These are phyloP conservation scores for Asbolus verrucosus DNA, from an alignment of 1,140 invertebrate genomes.

Conservation along the genomic window DNA sequence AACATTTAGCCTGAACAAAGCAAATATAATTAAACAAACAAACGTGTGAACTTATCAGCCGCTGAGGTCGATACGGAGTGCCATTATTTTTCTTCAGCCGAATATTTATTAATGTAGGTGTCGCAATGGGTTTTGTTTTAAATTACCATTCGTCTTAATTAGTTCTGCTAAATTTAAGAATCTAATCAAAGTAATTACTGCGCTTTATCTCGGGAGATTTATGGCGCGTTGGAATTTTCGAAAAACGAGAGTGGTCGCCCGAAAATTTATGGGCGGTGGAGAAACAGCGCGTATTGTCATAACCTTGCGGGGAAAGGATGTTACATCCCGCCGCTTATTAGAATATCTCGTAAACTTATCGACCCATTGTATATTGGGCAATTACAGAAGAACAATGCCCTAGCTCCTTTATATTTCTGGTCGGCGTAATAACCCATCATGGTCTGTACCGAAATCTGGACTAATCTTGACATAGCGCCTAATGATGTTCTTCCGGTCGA, in stretches of 20 bases:
- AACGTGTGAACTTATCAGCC: conserved; percentile 38
- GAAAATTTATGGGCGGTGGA: conserved; percentile 20
- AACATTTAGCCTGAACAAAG: conserved; percentile 40
- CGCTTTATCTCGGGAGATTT: no score
- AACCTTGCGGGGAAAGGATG: conserved; percentile 16
- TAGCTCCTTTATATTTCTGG: conserved; percentile 8
- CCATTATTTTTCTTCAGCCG: background rate
- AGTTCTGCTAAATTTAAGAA: conserved; percentile 3
- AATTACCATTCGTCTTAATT: conserved; percentile 5
- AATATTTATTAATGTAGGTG: conserved; percentile 24
- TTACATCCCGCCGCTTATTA: conserved; percentile 23
- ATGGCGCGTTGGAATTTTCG: no score
- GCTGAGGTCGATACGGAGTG: conserved; percentile 11
- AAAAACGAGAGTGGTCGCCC: no score
- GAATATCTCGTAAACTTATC: conserved; percentile 25
- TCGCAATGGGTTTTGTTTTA: background rate
- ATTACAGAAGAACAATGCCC: conserved; percentile 29
- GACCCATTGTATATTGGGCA: conserved; percentile 20
- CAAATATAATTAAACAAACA: conserved; percentile 31
- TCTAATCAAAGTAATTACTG: no score
- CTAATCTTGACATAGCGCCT: background rate
- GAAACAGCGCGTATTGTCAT: conserved; percentile 1
- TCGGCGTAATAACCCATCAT: background rate
- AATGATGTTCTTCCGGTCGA: conserved; percentile 15
- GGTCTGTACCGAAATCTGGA: conserved; percentile 3